Conservation (phyloP, 2,888 invertebrate genomes). For the Pammene aurita region DNA sequence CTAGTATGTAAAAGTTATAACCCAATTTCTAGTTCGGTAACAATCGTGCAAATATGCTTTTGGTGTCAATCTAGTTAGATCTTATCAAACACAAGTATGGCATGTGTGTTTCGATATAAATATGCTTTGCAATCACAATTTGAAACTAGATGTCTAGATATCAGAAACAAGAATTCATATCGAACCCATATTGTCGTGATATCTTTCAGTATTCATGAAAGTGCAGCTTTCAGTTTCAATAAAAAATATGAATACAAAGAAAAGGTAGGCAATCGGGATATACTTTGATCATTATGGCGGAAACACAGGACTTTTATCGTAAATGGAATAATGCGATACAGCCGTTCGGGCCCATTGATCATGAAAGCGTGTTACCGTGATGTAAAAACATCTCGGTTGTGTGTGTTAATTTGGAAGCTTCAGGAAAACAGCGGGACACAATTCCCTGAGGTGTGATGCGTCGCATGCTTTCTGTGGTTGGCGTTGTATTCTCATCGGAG, state of each 20-base stretch:
- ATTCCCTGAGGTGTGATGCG: constrained; percentile 35
- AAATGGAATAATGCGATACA: constrained; percentile 18
- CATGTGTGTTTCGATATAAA: neutral
- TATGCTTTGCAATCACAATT: constrained; percentile 24
- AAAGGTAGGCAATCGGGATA: constrained; percentile 22
- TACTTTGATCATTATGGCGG: constrained; percentile 4
- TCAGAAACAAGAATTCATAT: constrained; percentile 26
- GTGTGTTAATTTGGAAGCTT: constrained; percentile 6
- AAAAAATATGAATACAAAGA: constrained; percentile 27
- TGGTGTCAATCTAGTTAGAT: no score
- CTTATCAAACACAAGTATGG: no score
- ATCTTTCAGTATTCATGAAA: constrained; percentile 30
- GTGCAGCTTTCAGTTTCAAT: constrained; percentile 32
- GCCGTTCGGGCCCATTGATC: constrained; percentile 34
- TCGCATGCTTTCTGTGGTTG: constrained; percentile 11
- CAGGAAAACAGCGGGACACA: constrained; percentile 18
- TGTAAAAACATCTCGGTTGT: constrained; percentile 23
- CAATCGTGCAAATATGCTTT: no score
- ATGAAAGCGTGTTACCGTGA: constrained; percentile 21
- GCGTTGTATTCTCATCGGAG: neutral
- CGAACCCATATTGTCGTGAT: constrained; percentile 25
- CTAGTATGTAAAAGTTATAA: no score
- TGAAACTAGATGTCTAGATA: constrained; percentile 22
- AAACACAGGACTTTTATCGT: constrained; percentile 21
- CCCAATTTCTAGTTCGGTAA: no score